Percentiles rank a stretch among this genome's conserved stretches.
phyloP scores from a whole-genome alignment of 2,888 invertebrate genomes.

The Teleogryllus oceanicus region DNA sequence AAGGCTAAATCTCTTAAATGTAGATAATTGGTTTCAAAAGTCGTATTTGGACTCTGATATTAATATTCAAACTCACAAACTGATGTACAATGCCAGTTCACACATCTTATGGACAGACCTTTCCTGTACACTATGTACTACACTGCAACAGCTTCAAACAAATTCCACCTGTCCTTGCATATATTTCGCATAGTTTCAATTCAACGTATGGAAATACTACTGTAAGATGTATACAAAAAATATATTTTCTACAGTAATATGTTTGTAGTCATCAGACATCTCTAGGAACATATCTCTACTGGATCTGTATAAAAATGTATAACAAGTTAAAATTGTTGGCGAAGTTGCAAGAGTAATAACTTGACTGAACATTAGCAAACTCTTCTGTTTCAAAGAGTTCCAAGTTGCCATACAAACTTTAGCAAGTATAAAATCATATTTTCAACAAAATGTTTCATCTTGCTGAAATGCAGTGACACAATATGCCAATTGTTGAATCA shows the following conservation, averaged over 20 bases:
- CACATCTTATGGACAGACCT: constrained; percentile 11
- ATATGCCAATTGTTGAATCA: constrained; percentile 6
- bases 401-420: constrained; percentile 9
- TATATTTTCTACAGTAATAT: constrained; percentile 18
- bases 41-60: background rate
- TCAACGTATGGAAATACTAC: constrained; percentile 18
- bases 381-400: constrained; percentile 7
- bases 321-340: constrained; percentile 11
- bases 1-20: background rate
- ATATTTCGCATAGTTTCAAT: constrained; percentile 18
- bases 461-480: background rate
- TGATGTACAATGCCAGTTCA: constrained; percentile 7
- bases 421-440: constrained; percentile 18
- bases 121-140: constrained; percentile 1
- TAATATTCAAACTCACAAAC: background rate
- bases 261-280: constrained; percentile 1
- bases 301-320: constrained; percentile 18
- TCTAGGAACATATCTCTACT: constrained; percentile 7
- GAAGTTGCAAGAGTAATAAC: background rate
- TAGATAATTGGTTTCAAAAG: background rate
- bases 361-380: constrained; percentile 18
- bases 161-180: background rate
- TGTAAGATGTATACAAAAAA: constrained; percentile 18
- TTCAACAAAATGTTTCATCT: background rate
- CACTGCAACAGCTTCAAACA: background rate